A percentile compares a stretch with the other conserved stretches of the same genome.
Conservation (phyloP, 2,113 vertebrate genomes). For the Pygathrix nemaeus region DNA sequence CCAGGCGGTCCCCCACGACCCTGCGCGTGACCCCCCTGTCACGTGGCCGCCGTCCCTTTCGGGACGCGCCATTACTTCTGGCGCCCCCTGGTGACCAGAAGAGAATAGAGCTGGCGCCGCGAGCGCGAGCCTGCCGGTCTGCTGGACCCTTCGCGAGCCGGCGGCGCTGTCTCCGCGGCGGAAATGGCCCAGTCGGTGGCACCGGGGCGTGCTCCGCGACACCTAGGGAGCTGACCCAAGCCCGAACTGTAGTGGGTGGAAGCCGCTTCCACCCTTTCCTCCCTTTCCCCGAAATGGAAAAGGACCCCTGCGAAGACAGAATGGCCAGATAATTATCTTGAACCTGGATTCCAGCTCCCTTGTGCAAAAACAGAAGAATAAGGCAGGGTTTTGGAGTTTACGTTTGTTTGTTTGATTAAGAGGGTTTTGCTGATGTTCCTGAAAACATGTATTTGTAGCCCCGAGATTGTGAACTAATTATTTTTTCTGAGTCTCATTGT, state of each 20-base stretch:
- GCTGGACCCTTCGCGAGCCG: not conserved
- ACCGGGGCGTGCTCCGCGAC: fast-evolving
- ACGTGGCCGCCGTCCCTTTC: not conserved
- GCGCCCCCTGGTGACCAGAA: not conserved
- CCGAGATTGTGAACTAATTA: not conserved
- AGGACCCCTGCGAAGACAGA: not conserved
- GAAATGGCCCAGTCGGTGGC: fast-evolving
- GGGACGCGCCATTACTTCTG: not conserved
- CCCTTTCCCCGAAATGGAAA: not conserved
- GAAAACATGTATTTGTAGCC: not conserved
- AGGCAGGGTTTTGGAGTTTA: not conserved
- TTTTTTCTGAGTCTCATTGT: not conserved
- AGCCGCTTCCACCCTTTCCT: not conserved
- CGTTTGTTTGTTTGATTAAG: not conserved
- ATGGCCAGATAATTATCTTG: not conserved
- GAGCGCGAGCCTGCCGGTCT: fast-evolving
- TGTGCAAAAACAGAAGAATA: not conserved
- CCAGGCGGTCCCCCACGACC: fast-evolving
- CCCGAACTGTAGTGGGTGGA: not conserved
- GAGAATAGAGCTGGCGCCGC: not conserved
- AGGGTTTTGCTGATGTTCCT: not conserved
- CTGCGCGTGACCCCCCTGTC: not conserved
- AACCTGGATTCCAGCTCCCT: not conserved
- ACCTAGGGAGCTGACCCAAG: not conserved
- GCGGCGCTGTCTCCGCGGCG: fast-evolving